phyloP scores from a whole-genome alignment of 1,140 invertebrate genomes.

The Heliothis subflexa region DNA sequence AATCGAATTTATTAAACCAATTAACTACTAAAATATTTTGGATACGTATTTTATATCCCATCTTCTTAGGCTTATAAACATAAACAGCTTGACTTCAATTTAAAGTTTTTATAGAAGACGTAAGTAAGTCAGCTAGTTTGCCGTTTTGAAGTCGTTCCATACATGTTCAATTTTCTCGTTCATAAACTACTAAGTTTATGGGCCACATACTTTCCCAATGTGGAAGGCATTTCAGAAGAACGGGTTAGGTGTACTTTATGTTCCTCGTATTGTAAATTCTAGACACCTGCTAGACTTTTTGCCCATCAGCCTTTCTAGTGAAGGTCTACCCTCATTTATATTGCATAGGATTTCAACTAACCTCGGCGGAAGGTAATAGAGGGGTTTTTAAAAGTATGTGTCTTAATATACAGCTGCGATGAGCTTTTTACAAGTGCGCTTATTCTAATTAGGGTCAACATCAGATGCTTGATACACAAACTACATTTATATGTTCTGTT shows the following conservation, averaged over 20 bases:
- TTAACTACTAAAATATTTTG: too few relatives aligned
- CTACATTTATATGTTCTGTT: neutral
- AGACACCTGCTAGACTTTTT: neutral
- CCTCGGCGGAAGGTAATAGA: neutral
- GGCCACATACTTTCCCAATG: neutral
- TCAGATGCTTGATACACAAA: conserved; percentile 2
- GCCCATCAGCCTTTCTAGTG: neutral
- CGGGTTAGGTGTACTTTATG: neutral
- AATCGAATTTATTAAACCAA: too few relatives aligned
- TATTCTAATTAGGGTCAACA: conserved; percentile 17
- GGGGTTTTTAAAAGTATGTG: neutral
- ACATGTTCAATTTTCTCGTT: conserved; percentile 7
- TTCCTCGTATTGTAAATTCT: neutral
- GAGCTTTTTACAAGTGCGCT: conserved; percentile 2
- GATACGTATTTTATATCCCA: too few relatives aligned
- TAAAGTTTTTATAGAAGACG: neutral
- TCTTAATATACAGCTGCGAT: neutral
- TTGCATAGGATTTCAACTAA: neutral
- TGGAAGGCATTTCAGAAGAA: neutral
- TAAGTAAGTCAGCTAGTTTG: neutral
- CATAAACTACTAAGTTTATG: conserved; percentile 9
- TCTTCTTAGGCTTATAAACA: too few relatives aligned
- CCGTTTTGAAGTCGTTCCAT: neutral
- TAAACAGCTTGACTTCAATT: neutral
- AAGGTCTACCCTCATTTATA: conserved; percentile 2